Base-by-base conservation (phyloP, 2,797 vertebrate genomes). In the Microctenopoma steveboyesi region DNA sequence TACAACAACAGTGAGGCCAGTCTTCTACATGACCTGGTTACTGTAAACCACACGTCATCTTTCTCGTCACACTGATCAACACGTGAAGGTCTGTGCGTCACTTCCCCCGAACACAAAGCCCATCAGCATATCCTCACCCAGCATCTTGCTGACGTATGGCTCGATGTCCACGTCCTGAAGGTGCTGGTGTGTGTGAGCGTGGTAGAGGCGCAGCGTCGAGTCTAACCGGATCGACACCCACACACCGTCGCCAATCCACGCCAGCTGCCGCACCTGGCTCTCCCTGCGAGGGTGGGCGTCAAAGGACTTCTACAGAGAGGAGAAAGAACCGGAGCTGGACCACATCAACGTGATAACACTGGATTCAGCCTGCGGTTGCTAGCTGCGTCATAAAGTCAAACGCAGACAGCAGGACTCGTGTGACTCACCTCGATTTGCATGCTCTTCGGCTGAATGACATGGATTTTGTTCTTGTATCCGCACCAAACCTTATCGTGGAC, bases 131-230 rank as follows among this genome's bases (percentile, higher is more conserved):
- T n/a, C 50, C 92, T 94, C 89, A 98, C 98, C 98, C 52, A 99
- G 90, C 98, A 99, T 99, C 92, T 99, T 99, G 94, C 98, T 99
- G 95, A 99, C 98, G 0, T 99, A 99, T 5, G 98, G 98, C 85
- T 99, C 98, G 0, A 99, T 99, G 89, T 99, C 98, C 10, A 99
- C 97, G 0, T 99, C 98, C 81, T 99, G 98, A 52, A 99, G 95
- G 73, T 99, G 98, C 76, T 99, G 98, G 74, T 98, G 97, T 49
- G 96, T 98, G 78, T 96, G 96, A 0, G 97, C 98, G 0, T 99
- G 98, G 87, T 98, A 99, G 28, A 99, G 93, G 55, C 98, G 94
- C 82, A 98, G 91, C 0, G 98, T 99, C 2, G 98, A 99, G 84
- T 99, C 98, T 72, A 99, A 83, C 13, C 98, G 95, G 82, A 99